Evolutionary conservation across 2,888 invertebrate species (phyloP).

Genomic region (Helobdella robusta): DNA sequence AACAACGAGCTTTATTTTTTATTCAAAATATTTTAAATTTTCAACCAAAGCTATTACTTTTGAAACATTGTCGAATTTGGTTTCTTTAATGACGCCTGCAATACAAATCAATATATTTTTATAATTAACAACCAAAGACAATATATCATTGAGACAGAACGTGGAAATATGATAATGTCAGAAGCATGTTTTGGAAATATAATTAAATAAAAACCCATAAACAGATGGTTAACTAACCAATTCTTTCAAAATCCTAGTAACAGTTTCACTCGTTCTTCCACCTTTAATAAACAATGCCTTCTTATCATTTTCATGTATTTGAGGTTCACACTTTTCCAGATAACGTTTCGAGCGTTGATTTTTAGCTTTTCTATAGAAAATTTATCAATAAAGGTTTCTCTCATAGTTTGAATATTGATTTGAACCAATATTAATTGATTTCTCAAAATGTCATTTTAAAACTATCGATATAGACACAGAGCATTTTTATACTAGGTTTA

Average conservation of each 20-base stretch:
- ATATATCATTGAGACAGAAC: too few species aligned
- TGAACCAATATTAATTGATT: too few species aligned
- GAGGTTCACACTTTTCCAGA: constrained; percentile 70
- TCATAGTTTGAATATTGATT: too few species aligned
- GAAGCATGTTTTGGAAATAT: background rate
- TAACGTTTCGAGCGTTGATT: constrained; percentile 78
- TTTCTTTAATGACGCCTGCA: constrained; percentile 68
- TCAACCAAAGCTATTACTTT: constrained; percentile 39
- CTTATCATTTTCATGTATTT: constrained; percentile 77
- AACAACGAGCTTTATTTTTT: background rate
- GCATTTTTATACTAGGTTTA: too few species aligned
- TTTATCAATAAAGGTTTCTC: too few species aligned
- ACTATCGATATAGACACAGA: too few species aligned
- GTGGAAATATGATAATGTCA: background rate
- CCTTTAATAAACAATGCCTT: constrained; percentile 75
- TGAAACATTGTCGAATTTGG: constrained; percentile 63
- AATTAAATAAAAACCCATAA: background rate
- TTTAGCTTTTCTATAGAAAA: constrained; percentile 60
- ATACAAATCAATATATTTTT: background rate
- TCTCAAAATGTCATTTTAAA: too few species aligned
- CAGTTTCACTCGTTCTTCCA: constrained; percentile 58
- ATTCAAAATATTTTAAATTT: constrained; percentile 7
- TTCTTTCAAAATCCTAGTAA: constrained; percentile 69
- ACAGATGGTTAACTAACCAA: constrained; percentile 54
- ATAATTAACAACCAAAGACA: too few species aligned